Evolutionary conservation across 2,888 invertebrate species (phyloP).

Genomic region (Latrodectus elegans): DNA sequence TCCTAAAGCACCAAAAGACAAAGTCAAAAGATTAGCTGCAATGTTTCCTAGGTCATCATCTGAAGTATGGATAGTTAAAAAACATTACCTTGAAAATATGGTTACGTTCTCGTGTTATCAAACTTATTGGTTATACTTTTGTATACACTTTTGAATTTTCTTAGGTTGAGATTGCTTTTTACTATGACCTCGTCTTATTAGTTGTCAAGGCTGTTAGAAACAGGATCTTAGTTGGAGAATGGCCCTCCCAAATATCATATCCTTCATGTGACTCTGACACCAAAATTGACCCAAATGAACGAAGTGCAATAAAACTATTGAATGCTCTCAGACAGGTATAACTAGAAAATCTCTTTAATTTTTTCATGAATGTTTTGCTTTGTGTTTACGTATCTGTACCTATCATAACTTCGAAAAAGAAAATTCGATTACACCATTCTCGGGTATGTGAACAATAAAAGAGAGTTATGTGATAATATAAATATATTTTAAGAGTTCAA

Average conservation of each 20-base stretch:
- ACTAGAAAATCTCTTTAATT: too few relatives aligned
- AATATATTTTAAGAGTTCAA: too few relatives aligned
- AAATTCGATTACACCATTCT: too few relatives aligned
- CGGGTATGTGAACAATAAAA: too few relatives aligned
- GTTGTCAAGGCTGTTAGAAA: conserved; percentile 81
- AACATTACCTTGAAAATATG: neutral
- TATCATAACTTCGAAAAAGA: too few relatives aligned
- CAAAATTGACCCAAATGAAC: conserved; percentile 24
- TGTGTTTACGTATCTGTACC: too few relatives aligned
- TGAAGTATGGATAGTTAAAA: conserved; percentile 22
- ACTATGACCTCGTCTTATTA: conserved; percentile 87
- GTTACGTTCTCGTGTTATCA: neutral
- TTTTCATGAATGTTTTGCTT: too few relatives aligned
- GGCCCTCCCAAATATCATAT: conserved; percentile 78
- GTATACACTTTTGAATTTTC: neutral
- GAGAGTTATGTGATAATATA: too few relatives aligned
- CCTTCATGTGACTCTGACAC: conserved; percentile 24
- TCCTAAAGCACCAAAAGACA: neutral
- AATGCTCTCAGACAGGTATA: conserved; percentile 61
- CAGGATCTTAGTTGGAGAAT: conserved; percentile 79
- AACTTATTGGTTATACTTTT: neutral
- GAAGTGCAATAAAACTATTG: conserved; percentile 38
- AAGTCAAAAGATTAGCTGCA: conserved; percentile 30
- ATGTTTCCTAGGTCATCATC: conserved; percentile 24
- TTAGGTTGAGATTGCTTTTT: conserved; percentile 87